phyloP scores from a whole-genome alignment of 2,888 invertebrate species.

The Scrobipalpa atriplicella region DNA sequence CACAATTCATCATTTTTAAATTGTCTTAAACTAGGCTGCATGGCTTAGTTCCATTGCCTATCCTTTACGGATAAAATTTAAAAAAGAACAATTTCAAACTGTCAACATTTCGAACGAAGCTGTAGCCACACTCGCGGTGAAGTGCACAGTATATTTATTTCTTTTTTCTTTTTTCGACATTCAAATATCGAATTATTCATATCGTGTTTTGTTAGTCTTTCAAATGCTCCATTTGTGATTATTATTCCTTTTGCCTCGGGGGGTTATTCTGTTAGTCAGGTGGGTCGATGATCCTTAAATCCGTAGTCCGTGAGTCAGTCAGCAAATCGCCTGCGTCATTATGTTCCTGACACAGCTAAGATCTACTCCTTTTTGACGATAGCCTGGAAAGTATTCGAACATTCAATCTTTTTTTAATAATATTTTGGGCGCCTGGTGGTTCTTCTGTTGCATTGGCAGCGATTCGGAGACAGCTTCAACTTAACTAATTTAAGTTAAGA shows the following conservation, averaged over 20 bases:
- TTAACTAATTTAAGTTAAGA: too few species aligned
- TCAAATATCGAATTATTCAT: background rate
- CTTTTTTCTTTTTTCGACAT: constrained; percentile 18
- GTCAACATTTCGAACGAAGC: constrained; percentile 33
- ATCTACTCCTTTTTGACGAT: constrained; percentile 73
- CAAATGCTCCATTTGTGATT: background rate
- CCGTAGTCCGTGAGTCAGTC: constrained; percentile 48
- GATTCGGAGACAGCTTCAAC: too few species aligned
- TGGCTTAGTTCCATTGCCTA: too few species aligned
- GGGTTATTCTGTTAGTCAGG: constrained; percentile 11
- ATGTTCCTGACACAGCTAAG: constrained; percentile 54
- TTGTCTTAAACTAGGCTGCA: background rate
- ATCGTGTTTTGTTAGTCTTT: constrained; percentile 15
- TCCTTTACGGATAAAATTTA: background rate
- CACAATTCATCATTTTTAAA: constrained; percentile 29
- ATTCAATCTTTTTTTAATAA: constrained; percentile 44
- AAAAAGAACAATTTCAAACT: constrained; percentile 26
- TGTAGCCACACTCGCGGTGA: constrained; percentile 24
- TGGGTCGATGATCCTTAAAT: constrained; percentile 36
- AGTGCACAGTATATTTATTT: constrained; percentile 11
- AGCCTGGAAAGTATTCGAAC: constrained; percentile 70
- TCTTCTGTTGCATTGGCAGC: too few species aligned
- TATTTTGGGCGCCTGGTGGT: background rate
- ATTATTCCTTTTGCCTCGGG: background rate
- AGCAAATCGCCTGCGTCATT: constrained; percentile 49